phyloP scores from a whole-genome alignment of 2,888 invertebrate species.

The Dascillus cervinus region DNA sequence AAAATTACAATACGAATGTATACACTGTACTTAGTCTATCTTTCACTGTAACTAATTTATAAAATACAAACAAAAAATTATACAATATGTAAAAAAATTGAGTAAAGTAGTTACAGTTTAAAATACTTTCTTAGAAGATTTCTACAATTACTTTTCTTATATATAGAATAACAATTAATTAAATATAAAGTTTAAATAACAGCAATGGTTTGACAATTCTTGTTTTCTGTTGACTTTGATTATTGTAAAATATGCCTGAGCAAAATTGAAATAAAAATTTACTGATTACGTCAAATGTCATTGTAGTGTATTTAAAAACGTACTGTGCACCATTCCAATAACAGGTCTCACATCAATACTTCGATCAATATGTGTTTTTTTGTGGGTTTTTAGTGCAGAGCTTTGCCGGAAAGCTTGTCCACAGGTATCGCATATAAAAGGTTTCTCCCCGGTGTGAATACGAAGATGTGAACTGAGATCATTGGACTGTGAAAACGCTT shows the following conservation, averaged over 20 bases:
- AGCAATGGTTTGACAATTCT: neutral
- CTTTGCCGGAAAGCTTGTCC: constrained; percentile 40
- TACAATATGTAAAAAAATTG: too few relatives aligned
- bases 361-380: constrained; percentile 29
- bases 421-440: constrained; percentile 31
- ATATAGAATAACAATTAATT: too few relatives aligned
- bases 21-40: too few relatives aligned
- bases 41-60: too few relatives aligned
- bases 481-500: constrained; percentile 39
- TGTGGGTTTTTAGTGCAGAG: constrained; percentile 38
- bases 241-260: too few relatives aligned
- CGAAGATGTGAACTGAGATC: constrained; percentile 37
- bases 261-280: too few relatives aligned
- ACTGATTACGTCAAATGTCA: constrained; percentile 11
- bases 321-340: constrained; percentile 9
- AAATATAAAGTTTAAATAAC: too few relatives aligned
- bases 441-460: constrained; percentile 39
- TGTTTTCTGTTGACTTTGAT: neutral
- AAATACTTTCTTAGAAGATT: too few relatives aligned
- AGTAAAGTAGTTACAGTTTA: too few relatives aligned
- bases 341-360: constrained; percentile 5
- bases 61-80: too few relatives aligned
- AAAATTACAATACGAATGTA: too few relatives aligned
- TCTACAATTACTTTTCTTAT: too few relatives aligned
- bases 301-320: constrained; percentile 10